Evolutionary conservation across 2,797 vertebrate species (phyloP).

Genomic region (Austrolebias charrua): DNA sequence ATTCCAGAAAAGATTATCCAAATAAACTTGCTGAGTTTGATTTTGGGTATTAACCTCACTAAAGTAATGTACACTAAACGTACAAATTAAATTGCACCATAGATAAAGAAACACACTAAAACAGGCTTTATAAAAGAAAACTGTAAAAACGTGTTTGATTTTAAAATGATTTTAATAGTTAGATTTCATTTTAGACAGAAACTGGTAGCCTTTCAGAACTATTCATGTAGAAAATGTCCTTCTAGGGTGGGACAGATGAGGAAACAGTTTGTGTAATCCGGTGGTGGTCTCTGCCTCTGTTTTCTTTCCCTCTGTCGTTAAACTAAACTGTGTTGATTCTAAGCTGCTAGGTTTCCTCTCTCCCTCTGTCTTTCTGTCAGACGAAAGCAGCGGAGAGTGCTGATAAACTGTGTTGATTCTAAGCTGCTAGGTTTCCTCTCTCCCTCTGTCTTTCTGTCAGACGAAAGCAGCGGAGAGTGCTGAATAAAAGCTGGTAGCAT

Average conservation of each 20-base stretch:
- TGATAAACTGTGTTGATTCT: slow-evolving; percentile 68
- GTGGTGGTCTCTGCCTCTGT: slow-evolving; percentile 22
- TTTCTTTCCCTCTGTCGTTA: slow-evolving; percentile 29
- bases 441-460: slow-evolving; percentile 59
- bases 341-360: slow-evolving; percentile 49
- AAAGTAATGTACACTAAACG: no score
- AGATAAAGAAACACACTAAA: no score
- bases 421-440: slow-evolving; percentile 49
- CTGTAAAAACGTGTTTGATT: no score
- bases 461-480: slow-evolving; percentile 70
- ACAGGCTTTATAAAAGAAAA: no score
- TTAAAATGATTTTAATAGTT: no score
- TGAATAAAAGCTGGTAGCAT: slow-evolving; percentile 73
- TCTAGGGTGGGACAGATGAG: slow-evolving; percentile 7
- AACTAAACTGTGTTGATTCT: slow-evolving; percentile 57
- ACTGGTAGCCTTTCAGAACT: slow-evolving; percentile 1
- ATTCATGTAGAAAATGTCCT: not conserved
- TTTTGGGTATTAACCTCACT: no score
- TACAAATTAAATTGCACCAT: no score
- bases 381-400: slow-evolving; percentile 70
- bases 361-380: slow-evolving; percentile 59
- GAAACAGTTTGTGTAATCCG: slow-evolving; percentile 25
- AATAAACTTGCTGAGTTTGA: no score
- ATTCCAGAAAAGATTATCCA: not conserved
- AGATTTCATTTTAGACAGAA: not conserved